Evolutionary conservation across 2,888 invertebrate genomes (phyloP).

Genomic region (Conus canariensis): DNA sequence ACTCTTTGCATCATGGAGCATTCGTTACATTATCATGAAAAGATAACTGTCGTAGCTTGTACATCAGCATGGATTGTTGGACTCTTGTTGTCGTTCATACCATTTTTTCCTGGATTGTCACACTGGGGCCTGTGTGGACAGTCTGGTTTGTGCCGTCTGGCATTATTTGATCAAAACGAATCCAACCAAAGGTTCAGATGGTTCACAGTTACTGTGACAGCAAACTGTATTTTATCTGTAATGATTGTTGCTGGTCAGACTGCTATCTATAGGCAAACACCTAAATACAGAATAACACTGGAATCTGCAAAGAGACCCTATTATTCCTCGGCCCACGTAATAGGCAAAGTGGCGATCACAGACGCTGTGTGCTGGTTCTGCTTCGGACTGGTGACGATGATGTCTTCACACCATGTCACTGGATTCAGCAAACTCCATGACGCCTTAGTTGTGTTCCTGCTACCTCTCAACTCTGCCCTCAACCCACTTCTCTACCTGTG

Average conservation of each 20-base stretch:
- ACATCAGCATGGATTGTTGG: background rate
- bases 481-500: background rate
- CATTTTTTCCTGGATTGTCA: slow-evolving; percentile 4
- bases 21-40: no score
- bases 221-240: background rate
- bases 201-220: background rate
- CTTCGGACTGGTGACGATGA: background rate
- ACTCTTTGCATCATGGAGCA: background rate
- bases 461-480: background rate
- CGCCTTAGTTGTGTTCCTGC: background rate
- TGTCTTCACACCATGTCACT: background rate
- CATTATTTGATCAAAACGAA: background rate
- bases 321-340: background rate
- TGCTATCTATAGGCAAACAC: background rate
- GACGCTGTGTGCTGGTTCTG: background rate
- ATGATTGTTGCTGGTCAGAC: background rate
- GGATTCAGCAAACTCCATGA: background rate
- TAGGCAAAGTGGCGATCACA: background rate
- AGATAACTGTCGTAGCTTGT: no score
- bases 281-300: background rate
- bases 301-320: background rate
- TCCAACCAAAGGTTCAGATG: background rate
- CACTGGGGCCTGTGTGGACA: background rate
- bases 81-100: background rate
- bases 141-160: background rate